A percentile compares a stretch with the other conserved stretches of the same genome.
Conservation (phyloP, 1,140 invertebrate species). For the Neodiprion pinetum region DNA sequence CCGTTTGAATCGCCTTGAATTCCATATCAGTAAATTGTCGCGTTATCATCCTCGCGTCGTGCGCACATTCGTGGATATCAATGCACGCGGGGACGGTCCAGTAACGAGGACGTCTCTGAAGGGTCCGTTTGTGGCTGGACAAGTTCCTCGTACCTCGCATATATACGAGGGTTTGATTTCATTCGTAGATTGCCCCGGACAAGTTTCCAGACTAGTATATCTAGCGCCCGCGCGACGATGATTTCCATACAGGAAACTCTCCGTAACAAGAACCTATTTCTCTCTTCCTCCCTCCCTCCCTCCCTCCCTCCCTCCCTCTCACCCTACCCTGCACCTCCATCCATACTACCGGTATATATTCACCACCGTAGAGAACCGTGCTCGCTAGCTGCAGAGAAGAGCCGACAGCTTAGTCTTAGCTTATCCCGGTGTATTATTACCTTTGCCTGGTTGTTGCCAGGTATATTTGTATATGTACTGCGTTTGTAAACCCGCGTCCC, state of each 20-base stretch:
- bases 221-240: slow-evolving; percentile 29
- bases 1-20: too few relatives aligned
- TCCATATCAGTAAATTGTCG: too few relatives aligned
- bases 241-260: slow-evolving; percentile 60
- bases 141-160: slow-evolving; percentile 28
- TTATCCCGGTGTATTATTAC: slow-evolving; percentile 22
- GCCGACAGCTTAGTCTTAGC: slow-evolving; percentile 9
- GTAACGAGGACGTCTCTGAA: slow-evolving; percentile 13
- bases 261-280: slow-evolving; percentile 51
- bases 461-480: slow-evolving; percentile 11
- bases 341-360: background rate
- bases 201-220: slow-evolving; percentile 31
- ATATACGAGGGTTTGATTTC: slow-evolving; percentile 48
- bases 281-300: slow-evolving; percentile 24
- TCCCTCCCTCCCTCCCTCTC: slow-evolving; percentile 26
- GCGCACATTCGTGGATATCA: too few relatives aligned
- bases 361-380: background rate
- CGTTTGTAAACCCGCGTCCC: background rate
- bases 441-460: slow-evolving; percentile 13
- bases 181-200: slow-evolving; percentile 42
- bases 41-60: too few relatives aligned
- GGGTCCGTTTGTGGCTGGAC: slow-evolving; percentile 31
- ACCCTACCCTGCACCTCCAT: background rate
- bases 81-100: background rate
- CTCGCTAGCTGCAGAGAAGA: background rate